phyloP scores from a whole-genome alignment of 2,113 vertebrate genomes.

The Etia nguti region DNA sequence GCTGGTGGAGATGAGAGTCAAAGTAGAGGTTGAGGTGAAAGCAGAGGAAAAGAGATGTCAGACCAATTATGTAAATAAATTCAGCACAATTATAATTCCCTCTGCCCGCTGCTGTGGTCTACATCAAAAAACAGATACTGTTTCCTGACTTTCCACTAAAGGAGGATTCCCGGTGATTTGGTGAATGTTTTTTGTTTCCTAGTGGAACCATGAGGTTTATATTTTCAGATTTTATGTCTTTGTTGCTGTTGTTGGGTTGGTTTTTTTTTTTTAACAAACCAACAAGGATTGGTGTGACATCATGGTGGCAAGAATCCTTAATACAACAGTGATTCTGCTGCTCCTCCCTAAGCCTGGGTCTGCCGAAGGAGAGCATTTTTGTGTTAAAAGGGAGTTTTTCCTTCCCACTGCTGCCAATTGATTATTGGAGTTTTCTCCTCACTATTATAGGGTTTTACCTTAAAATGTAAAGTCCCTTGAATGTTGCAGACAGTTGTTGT shows the following conservation, averaged over 20 bases:
- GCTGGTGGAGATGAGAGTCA: background rate
- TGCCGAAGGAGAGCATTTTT: background rate
- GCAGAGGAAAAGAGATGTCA: background rate
- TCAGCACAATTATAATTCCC: background rate
- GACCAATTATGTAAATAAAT: background rate
- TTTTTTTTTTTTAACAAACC: background rate
- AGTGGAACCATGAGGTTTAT: background rate
- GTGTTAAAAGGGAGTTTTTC: background rate
- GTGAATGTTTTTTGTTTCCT: background rate
- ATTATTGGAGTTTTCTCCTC: background rate
- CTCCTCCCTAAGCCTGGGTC: background rate
- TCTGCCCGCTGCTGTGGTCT: fast-evolving
- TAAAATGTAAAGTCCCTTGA: background rate
- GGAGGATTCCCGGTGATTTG: background rate
- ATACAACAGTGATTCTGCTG: background rate
- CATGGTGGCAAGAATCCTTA: background rate
- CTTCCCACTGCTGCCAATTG: fast-evolving
- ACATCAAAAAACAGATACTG: background rate
- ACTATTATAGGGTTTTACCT: background rate
- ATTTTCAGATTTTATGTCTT: background rate
- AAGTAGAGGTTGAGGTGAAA: background rate
- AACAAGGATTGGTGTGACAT: background rate
- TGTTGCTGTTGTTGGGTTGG: background rate
- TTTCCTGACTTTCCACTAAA: background rate
- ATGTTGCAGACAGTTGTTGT: background rate